phyloP scores from a whole-genome alignment of 2,797 vertebrate genomes.

The Eulemur mongoz region DNA sequence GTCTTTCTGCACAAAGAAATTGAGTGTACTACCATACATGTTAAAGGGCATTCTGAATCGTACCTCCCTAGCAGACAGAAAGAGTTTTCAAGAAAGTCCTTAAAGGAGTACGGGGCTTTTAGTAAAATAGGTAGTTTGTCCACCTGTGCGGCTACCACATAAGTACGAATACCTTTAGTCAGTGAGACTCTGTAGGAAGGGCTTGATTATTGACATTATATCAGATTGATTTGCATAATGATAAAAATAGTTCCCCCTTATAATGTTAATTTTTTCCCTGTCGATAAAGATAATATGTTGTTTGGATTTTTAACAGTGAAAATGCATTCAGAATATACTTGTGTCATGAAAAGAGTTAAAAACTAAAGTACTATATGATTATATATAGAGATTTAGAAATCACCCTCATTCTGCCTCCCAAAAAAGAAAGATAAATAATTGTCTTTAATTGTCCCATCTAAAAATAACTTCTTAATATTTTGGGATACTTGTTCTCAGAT shows the following conservation, averaged over 20 bases:
- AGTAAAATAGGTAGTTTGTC: background rate
- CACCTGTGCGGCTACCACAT: background rate
- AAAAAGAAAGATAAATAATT: background rate
- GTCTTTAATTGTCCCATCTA: background rate
- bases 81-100: background rate
- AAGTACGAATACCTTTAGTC: background rate
- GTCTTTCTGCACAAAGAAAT: background rate
- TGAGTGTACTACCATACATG: background rate
- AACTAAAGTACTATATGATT: background rate
- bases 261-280: background rate
- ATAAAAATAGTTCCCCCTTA: background rate
- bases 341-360: background rate
- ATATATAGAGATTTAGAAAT: background rate
- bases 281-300: background rate
- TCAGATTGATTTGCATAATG: background rate
- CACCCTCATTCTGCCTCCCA: background rate
- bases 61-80: background rate
- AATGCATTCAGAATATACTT: background rate
- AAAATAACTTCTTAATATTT: background rate
- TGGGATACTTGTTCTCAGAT: background rate
- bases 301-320: background rate
- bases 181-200: background rate
- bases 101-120: background rate
- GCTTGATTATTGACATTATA: background rate
- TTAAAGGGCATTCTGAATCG: background rate